Evolutionary conservation across 2,888 invertebrate species (phyloP), one percentile per base, ranked within the genome.

Genomic region (Mythimna impura): DNA sequence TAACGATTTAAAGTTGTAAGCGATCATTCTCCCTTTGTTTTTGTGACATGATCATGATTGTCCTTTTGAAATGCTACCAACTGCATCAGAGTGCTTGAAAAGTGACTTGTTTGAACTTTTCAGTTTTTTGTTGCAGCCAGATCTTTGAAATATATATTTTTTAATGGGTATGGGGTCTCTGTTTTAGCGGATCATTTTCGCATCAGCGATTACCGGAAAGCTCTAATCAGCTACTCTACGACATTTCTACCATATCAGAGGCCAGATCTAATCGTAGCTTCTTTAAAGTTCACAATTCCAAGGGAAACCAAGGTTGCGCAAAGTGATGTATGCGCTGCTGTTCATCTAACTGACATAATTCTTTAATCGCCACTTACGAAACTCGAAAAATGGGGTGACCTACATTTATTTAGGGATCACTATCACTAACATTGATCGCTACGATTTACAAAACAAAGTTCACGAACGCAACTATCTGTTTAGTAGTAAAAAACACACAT

Each of bases 351-450:
- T 67, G 62, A 65, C 63, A 55, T 73, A 69, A 78, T 66, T 80
- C 63, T 73, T 76, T 71, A 75, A 70, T 65, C 71, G 70, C 77
- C 57, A 64, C 71, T 71, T 76, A 66, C 68, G 73, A 70, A 78
- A 66, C 61, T 60, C 36, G 64, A 66, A 66, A 66, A 82, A 82
- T 79, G 64, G 58, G 82, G 82, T 61, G 57, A 73, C 82, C 79
- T 78, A 80, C 65, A 82, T 80, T 62, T 78, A 72, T 78, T 72
- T 72, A 47, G 79, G 73, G 72, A 82, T 40, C 79, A 57, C 78
- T 79, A 78, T 71, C 78, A 82, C 71, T 82, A 78, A 72, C 78
- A 81, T 66, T 61, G 43, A 78, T 65, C 64, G 58, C 71, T 63
- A 60, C 60, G 61, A 47, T 64, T 61, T 66, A 64, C 22, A 64